Evolutionary conservation across 2,888 invertebrate genomes (phyloP), one percentile per base, ranked within the genome.

Genomic region (Halictus ligatus): DNA sequence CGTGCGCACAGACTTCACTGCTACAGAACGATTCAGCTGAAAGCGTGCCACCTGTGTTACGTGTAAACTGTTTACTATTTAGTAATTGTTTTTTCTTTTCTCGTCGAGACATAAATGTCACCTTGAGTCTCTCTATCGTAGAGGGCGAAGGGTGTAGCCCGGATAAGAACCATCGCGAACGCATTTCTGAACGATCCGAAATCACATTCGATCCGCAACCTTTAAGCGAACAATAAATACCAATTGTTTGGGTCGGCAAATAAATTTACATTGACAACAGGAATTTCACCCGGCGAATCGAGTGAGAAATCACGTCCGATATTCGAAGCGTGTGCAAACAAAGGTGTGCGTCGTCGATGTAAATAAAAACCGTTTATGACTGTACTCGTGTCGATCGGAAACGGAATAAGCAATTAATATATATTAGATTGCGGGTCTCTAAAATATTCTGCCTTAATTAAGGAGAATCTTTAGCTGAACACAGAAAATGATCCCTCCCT

Each of bases 171-270:
- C n/a, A n/a, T 75, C n/a, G 25, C 6, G 35, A 25, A 78, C n/a
- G 10, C 48, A n/a, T 46, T 2, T 15, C 18, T n/a, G 35, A 3
- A n/a, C 5, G 35, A 3, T 25, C 50, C 25, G 12, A 50, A 78
- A 54, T 40, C 15, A 18, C n/a, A 25, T 54, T 40, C 21, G 4
- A 43, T 46, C 58, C 54, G 21, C 21, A 58, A 72, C 25, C 43
- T 78, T 78, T 72, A 43, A 72, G 25, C 58, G 71, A 78, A 71
- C 40, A 13, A 78, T 77, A 78, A 71, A 54, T 54, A 40, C 40
- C 71, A 40, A 58, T 58, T 43, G 50, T 72, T 58, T 21, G 15
- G 25, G 29, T 54, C 58, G 29, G 71, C 58, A 72, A 72, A 72
- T 78, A 72, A 78, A 78, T 72, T 67, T 29, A 21, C 43, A 78